Conservation (phyloP, 2,888 invertebrate species). For the Drosophila tanythrix region DNA sequence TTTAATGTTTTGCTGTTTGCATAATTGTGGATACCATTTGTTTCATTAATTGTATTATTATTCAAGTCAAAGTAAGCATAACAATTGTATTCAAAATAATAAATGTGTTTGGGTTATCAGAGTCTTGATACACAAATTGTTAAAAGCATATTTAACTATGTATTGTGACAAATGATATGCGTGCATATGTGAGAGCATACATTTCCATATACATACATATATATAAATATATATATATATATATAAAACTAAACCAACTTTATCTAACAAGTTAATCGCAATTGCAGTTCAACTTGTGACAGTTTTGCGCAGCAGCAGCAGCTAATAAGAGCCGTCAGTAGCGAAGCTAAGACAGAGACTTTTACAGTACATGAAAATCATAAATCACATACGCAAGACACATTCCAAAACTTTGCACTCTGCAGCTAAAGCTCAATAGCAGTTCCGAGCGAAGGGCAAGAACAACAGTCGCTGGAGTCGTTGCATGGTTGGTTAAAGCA, state of each 20-base stretch:
- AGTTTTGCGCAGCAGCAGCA: slow-evolving; percentile 52
- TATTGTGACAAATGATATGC: neutral
- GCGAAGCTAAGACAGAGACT: slow-evolving; percentile 19
- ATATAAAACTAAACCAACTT: slow-evolving; percentile 30
- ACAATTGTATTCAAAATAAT: neutral
- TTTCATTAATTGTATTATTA: neutral
- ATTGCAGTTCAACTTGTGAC: slow-evolving; percentile 65
- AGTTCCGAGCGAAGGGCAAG: slow-evolving; percentile 9
- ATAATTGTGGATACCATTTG: neutral
- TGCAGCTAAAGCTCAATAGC: slow-evolving; percentile 22
- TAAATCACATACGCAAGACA: slow-evolving; percentile 63
- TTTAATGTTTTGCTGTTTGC: neutral
- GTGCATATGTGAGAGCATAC: neutral
- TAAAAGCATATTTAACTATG: neutral
- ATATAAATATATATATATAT: neutral
- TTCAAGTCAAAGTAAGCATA: neutral
- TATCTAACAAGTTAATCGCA: slow-evolving; percentile 68
- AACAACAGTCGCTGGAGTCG: neutral
- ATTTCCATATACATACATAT: too few relatives aligned
- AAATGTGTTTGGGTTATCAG: neutral
- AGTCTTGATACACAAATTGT: neutral
- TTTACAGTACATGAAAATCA: slow-evolving; percentile 58
- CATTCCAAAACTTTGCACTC: slow-evolving; percentile 46
- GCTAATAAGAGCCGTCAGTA: slow-evolving; percentile 62
- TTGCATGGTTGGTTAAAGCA: slow-evolving; percentile 23